Evolutionary conservation across 1,140 invertebrate species (phyloP).

Genomic region (Odontomachus brunneus): DNA sequence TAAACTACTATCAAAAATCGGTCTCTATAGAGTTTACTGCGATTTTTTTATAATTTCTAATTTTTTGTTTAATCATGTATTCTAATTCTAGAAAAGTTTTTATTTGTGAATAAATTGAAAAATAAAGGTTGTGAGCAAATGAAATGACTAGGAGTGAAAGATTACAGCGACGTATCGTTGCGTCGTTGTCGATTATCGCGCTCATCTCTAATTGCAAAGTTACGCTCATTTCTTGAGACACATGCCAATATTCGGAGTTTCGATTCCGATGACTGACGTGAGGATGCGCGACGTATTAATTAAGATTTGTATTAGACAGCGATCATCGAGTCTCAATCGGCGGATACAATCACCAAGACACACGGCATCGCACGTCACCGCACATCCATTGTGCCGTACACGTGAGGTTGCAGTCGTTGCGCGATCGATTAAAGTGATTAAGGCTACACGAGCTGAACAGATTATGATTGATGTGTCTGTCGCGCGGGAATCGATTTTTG

Average conservation of each 20-base stretch:
- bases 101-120: too few species aligned
- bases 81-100: too few species aligned
- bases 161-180: too few species aligned
- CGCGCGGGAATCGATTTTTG: conserved; percentile 53
- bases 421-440: conserved; percentile 41
- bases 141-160: too few species aligned
- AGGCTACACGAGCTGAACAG: conserved; percentile 34
- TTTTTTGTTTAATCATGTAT: too few species aligned
- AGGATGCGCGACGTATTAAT: too few species aligned
- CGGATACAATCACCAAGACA: not conserved
- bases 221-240: not conserved
- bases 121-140: too few species aligned
- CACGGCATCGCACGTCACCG: not conserved
- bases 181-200: not conserved
- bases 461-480: conserved; percentile 64
- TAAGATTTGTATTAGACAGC: not conserved
- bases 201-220: not conserved
- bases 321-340: not conserved
- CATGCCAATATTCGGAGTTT: not conserved
- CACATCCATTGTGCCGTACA: conserved; percentile 27
- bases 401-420: not conserved
- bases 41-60: too few species aligned
- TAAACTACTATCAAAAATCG: too few species aligned
- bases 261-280: not conserved
- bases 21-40: too few species aligned